phyloP scores from a whole-genome alignment of 2,113 vertebrate species.

The Percopsis transmontana region DNA sequence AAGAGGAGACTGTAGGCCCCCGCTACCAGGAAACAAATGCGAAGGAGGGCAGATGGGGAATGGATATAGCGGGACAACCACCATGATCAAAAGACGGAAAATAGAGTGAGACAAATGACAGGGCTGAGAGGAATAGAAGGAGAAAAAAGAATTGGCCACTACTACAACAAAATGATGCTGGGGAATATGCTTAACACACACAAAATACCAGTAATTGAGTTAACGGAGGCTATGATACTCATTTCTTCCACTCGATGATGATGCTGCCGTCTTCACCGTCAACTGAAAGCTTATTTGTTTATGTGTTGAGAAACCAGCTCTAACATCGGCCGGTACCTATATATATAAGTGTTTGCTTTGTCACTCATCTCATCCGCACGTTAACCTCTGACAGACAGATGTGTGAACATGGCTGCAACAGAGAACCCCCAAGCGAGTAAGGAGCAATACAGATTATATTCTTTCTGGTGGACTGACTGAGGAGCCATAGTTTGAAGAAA shows the following conservation, averaged over 20 bases:
- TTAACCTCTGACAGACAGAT: conserved; percentile 16
- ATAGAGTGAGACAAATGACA: conserved; percentile 3
- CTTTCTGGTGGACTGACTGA: conserved; percentile 35
- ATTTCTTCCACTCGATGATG: conserved; percentile 32
- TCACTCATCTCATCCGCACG: conserved; percentile 23
- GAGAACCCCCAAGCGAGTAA: not conserved
- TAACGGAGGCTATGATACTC: conserved; percentile 4
- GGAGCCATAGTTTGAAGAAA: conserved; percentile 29
- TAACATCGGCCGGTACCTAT: conserved; percentile 21
- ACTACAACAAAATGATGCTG: conserved; percentile 11
- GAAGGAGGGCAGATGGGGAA: not conserved
- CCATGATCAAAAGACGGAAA: conserved; percentile 18
- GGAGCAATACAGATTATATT: conserved; percentile 8
- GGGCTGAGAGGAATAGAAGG: conserved; percentile 6
- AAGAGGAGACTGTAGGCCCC: not conserved
- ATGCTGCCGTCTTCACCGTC: conserved; percentile 37
- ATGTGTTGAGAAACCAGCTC: conserved; percentile 18
- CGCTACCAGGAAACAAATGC: not conserved
- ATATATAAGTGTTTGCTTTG: conserved; percentile 25
- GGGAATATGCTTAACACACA: conserved; percentile 22
- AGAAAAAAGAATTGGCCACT: not conserved
- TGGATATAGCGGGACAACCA: conserved; percentile 24
- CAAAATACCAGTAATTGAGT: conserved; percentile 35
- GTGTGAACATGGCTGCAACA: conserved; percentile 11
- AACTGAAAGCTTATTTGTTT: conserved; percentile 16